phyloP scores from a whole-genome alignment of 2,797 vertebrate genomes.

The Psittacula derbiana region DNA sequence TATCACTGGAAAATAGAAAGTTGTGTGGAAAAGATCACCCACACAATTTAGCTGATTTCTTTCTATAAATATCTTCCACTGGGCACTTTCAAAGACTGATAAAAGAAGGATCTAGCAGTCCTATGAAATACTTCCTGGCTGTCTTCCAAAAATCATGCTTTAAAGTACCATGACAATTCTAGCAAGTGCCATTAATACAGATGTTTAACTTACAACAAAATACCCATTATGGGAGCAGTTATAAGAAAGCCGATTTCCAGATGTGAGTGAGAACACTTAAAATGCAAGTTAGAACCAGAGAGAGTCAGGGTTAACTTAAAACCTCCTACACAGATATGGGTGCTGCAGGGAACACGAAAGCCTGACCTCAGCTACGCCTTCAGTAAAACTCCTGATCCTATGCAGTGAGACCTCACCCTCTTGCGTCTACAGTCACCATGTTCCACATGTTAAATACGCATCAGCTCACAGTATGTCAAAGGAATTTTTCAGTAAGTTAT shows the following conservation, averaged over 20 bases:
- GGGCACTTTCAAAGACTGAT: not conserved
- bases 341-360: not conserved
- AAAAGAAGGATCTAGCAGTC: not conserved
- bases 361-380: not conserved
- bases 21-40: not conserved
- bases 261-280: not conserved
- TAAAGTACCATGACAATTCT: not conserved
- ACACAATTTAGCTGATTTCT: not conserved
- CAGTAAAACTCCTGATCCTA: not conserved
- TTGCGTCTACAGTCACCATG: rapidly evolving
- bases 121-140: not conserved
- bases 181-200: rapidly evolving
- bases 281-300: not conserved
- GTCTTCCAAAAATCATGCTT: not conserved
- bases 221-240: not conserved
- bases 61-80: not conserved
- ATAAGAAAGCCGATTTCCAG: not conserved
- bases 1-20: not conserved
- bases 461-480: not conserved
- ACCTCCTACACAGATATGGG: not conserved
- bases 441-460: not conserved
- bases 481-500: not conserved
- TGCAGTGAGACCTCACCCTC: not conserved
- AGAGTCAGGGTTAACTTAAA: not conserved
- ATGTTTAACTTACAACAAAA: not conserved